Conservation (phyloP, 2,797 vertebrate genomes). For the Pangasius krempfi region DNA sequence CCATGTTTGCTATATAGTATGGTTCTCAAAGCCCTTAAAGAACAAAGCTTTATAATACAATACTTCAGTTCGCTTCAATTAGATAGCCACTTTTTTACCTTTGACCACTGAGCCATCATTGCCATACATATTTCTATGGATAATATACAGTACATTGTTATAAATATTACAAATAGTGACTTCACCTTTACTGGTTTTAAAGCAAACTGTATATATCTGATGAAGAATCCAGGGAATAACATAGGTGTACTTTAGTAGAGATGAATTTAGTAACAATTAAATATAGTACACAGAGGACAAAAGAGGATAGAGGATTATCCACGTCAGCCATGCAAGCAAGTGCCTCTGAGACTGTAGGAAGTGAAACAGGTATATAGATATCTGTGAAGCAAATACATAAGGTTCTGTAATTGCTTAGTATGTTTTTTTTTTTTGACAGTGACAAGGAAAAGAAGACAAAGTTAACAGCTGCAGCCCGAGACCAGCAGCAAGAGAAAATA, state of each 20-base stretch:
- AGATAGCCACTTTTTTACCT: neutral
- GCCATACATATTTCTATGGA: neutral
- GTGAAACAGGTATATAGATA: neutral
- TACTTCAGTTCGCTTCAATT: neutral
- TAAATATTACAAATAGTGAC: neutral
- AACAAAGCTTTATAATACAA: neutral
- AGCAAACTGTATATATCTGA: neutral
- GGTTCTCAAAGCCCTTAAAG: conserved; percentile 14
- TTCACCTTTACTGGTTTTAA: neutral
- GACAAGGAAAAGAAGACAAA: conserved; percentile 75
- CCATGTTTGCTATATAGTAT: neutral
- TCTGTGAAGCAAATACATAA: neutral
- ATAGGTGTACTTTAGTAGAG: neutral
- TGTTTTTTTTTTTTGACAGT: conserved; percentile 70
- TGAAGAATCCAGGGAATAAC: neutral
- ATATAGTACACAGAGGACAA: neutral
- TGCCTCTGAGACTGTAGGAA: neutral
- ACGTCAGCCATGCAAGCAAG: neutral
- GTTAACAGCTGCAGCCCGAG: conserved; percentile 74
- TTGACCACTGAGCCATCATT: neutral
- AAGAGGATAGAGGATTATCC: neutral
- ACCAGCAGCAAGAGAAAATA: conserved; percentile 71
- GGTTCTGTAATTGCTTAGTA: neutral
- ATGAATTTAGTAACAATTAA: neutral
- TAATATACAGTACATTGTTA: neutral